Percentiles rank a stretch among this genome's conserved stretches.
These are phyloP conservation scores for Tribolium madens DNA, from an alignment of 1,140 invertebrate genomes.

Conservation along the genomic window DNA sequence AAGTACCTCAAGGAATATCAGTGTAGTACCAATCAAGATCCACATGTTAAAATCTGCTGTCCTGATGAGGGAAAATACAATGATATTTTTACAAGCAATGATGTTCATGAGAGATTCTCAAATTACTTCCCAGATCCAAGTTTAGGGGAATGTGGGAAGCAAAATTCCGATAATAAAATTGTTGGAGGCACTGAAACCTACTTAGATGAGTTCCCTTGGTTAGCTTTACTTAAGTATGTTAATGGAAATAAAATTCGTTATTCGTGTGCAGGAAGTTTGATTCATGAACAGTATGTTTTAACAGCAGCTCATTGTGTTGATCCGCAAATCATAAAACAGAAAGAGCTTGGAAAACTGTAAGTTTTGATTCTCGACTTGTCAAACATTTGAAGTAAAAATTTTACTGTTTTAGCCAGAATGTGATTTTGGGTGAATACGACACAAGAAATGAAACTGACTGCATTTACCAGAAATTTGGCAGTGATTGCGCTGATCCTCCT, in stretches of 20 bases:
- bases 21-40: conserved; percentile 41
- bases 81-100: background rate
- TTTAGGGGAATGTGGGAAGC: conserved; percentile 35
- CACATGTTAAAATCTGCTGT: conserved; percentile 47
- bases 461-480: conserved; percentile 55
- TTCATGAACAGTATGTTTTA: conserved; percentile 73
- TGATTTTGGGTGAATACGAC: conserved; percentile 70
- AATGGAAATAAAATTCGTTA: conserved; percentile 43
- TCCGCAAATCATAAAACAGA: background rate
- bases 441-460: conserved; percentile 67
- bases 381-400: conserved; percentile 22
- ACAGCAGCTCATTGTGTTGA: conserved; percentile 78
- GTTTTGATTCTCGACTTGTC: background rate
- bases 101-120: conserved; percentile 13
- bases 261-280: conserved; percentile 73
- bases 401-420: conserved; percentile 52
- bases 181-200: conserved; percentile 63
- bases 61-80: conserved; percentile 10
- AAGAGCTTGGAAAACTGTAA: conserved; percentile 48
- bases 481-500: conserved; percentile 63
- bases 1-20: conserved; percentile 43
- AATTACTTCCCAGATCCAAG: conserved; percentile 27
- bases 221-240: conserved; percentile 70
- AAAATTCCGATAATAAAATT: conserved; percentile 51
- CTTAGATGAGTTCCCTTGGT: conserved; percentile 69